These are phyloP conservation scores for Phymorhynchus buccinoides DNA, from an alignment of 1,140 invertebrate genomes.

Conservation along the genomic window DNA sequence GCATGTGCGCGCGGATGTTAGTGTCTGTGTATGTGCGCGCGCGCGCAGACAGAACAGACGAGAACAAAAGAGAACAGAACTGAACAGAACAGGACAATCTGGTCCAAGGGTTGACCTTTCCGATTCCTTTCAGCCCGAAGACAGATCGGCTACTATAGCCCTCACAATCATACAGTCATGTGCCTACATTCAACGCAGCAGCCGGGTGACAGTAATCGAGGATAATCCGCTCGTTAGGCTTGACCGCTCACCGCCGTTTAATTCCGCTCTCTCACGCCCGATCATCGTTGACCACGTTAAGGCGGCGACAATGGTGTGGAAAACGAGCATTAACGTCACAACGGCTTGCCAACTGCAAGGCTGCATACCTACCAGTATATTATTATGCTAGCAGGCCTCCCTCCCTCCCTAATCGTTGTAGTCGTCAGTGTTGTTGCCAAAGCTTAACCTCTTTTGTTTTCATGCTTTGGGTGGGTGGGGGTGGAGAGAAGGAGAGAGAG, in stretches of 20 bases:
- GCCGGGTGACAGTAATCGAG: background rate
- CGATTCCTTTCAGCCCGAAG: background rate
- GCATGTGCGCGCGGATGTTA: too few relatives aligned
- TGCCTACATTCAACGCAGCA: background rate
- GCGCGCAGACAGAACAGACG: too few relatives aligned
- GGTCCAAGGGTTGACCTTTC: background rate
- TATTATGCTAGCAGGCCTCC: too few relatives aligned
- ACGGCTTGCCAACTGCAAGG: background rate
- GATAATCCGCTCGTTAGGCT: background rate
- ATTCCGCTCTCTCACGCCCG: background rate
- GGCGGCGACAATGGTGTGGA: background rate
- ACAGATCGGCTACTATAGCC: too few relatives aligned
- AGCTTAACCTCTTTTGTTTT: too few relatives aligned
- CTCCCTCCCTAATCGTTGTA: too few relatives aligned
- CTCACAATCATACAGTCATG: background rate
- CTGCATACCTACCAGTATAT: too few relatives aligned
- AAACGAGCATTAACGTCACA: constrained; percentile 2
- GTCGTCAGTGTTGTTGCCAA: too few relatives aligned
- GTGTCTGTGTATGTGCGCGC: too few relatives aligned
- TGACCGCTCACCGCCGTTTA: background rate
- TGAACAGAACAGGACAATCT: constrained; percentile 7
- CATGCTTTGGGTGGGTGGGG: too few relatives aligned
- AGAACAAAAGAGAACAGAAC: too few relatives aligned
- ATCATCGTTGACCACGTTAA: background rate
- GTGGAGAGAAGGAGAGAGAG: too few relatives aligned